phyloP scores from a whole-genome alignment of 1,140 invertebrate genomes.

The Drosophila sp. region DNA sequence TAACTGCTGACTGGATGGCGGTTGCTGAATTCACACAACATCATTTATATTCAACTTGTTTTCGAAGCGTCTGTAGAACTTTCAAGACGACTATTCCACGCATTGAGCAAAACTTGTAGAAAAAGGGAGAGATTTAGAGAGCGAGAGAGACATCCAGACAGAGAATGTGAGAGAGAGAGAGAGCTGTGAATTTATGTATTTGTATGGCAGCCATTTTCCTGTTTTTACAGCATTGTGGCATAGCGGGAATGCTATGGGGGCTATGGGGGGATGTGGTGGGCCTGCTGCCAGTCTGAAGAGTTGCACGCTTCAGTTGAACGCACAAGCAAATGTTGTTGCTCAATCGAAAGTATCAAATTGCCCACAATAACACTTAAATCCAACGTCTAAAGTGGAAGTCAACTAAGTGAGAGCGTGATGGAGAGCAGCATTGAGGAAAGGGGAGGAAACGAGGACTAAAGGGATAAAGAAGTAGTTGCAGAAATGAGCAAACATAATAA shows the following conservation, averaged over 20 bases:
- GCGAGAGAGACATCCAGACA: constrained; percentile 23
- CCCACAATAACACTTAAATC: constrained; percentile 82
- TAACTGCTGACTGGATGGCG: constrained; percentile 35
- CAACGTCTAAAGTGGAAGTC: constrained; percentile 66
- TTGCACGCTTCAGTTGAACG: constrained; percentile 75
- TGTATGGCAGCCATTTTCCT: constrained; percentile 73
- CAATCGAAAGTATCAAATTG: constrained; percentile 83
- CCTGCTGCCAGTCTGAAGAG: constrained; percentile 36
- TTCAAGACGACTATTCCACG: constrained; percentile 37
- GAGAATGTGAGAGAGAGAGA: background rate
- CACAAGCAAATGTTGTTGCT: constrained; percentile 82
- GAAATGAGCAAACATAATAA: constrained; percentile 68
- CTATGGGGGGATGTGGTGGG: constrained; percentile 15
- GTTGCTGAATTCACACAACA: constrained; percentile 67
- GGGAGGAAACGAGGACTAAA: background rate
- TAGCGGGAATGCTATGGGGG: constrained; percentile 1
- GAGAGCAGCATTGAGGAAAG: background rate
- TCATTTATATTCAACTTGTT: constrained; percentile 82
- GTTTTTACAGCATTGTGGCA: constrained; percentile 56
- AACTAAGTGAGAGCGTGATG: constrained; percentile 30
- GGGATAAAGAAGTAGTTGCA: constrained; percentile 29
- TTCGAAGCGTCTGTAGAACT: constrained; percentile 65
- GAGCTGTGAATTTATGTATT: constrained; percentile 24
- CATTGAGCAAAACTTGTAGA: constrained; percentile 17
- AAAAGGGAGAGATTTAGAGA: constrained; percentile 1